These are phyloP conservation scores for Columba janthina DNA, from an alignment of 2,113 vertebrate genomes.

Conservation along the genomic window DNA sequence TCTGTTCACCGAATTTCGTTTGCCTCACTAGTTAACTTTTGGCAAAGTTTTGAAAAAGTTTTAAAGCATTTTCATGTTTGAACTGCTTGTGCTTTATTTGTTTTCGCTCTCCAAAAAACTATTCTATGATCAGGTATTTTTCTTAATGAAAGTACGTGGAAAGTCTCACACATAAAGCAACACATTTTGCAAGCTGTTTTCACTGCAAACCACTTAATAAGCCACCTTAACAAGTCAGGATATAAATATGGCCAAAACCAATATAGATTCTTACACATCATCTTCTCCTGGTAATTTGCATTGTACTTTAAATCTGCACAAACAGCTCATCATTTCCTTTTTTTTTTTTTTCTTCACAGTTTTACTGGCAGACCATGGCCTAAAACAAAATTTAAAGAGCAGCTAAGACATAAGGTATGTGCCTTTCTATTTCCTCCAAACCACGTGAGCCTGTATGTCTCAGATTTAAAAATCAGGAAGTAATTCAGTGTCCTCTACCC, in stretches of 20 bases:
- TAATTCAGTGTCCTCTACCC: constrained; percentile 58
- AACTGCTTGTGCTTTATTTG: background rate
- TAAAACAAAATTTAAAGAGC: constrained; percentile 78
- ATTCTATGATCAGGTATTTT: constrained; percentile 12
- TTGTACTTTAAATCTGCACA: constrained; percentile 55
- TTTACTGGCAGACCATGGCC: constrained; percentile 76
- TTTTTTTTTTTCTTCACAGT: constrained; percentile 58
- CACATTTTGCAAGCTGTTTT: background rate
- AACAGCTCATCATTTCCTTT: constrained; percentile 55
- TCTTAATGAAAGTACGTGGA: background rate
- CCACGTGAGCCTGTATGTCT: constrained; percentile 5
- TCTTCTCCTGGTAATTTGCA: constrained; percentile 51
- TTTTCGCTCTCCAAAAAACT: background rate
- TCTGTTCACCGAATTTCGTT: background rate
- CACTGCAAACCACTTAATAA: constrained; percentile 11
- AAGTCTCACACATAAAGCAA: background rate
- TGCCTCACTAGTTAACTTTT: background rate
- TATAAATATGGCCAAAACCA: constrained; percentile 11
- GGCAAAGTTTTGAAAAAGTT: background rate
- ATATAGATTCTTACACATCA: constrained; percentile 38
- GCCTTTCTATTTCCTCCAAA: constrained; percentile 57
- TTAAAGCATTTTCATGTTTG: background rate
- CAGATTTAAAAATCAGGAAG: constrained; percentile 68
- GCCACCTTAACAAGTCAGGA: constrained; percentile 65
- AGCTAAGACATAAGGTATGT: constrained; percentile 73